phyloP scores from a whole-genome alignment of 2,888 invertebrate genomes.

The Synanthedon vespiformis region DNA sequence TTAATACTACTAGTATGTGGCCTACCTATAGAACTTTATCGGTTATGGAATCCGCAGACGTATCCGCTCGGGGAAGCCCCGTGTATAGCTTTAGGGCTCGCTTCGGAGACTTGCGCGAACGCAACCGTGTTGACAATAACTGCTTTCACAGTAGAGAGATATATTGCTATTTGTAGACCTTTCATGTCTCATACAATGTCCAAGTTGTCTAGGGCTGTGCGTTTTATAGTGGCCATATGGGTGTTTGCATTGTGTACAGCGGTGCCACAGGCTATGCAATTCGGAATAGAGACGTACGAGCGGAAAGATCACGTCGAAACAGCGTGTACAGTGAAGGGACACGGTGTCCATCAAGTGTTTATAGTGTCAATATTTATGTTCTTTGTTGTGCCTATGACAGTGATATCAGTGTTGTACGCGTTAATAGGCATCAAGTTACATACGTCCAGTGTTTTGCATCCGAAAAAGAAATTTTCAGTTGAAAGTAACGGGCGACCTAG shows the following conservation, averaged over 20 bases:
- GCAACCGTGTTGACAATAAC: slow-evolving; percentile 89
- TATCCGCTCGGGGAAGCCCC: slow-evolving; percentile 82
- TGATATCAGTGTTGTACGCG: slow-evolving; percentile 85
- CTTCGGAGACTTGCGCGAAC: slow-evolving; percentile 88
- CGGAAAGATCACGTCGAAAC: slow-evolving; percentile 59
- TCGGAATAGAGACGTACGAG: slow-evolving; percentile 74
- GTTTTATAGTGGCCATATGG: slow-evolving; percentile 84
- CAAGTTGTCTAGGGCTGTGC: slow-evolving; percentile 83
- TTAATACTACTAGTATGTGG: slow-evolving; percentile 80
- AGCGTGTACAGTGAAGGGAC: slow-evolving; percentile 71
- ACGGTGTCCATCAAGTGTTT: slow-evolving; percentile 76
- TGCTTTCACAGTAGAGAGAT: slow-evolving; percentile 90
- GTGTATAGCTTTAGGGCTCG: slow-evolving; percentile 80
- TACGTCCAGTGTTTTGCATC: slow-evolving; percentile 73
- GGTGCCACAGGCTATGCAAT: slow-evolving; percentile 83
- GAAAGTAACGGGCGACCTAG: slow-evolving; percentile 48
- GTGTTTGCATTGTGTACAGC: slow-evolving; percentile 79
- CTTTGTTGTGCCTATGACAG: slow-evolving; percentile 88
- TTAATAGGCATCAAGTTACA: slow-evolving; percentile 80
- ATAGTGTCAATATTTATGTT: slow-evolving; percentile 85
- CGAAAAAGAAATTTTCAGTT: slow-evolving; percentile 65
- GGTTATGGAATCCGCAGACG: slow-evolving; percentile 78
- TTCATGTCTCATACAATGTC: slow-evolving; percentile 87
- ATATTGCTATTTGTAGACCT: slow-evolving; percentile 88
- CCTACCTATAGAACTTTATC: slow-evolving; percentile 83